Conservation (phyloP, 2,113 vertebrate species). For the Beaufortia kweichowensis region DNA sequence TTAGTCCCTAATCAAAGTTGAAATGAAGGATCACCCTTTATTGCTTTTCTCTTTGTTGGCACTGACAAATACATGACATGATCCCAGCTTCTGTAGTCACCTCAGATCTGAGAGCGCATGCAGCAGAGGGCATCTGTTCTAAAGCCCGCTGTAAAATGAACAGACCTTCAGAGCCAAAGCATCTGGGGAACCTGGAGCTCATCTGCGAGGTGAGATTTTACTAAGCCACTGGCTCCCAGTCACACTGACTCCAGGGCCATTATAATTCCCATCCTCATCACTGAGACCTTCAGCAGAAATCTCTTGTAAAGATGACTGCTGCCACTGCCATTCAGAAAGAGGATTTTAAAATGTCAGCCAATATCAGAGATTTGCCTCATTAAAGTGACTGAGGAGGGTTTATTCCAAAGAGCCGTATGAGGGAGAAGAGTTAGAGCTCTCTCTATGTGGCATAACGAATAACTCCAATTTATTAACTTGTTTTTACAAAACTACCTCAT, state of each 20-base stretch:
- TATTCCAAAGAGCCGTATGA: slow-evolving; percentile 52
- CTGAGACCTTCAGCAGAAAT: slow-evolving; percentile 66
- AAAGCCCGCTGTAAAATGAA: slow-evolving; percentile 21
- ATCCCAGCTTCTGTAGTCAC: slow-evolving; percentile 55
- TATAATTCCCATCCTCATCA: slow-evolving; percentile 76
- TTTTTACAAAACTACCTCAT: no score
- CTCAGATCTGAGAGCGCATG: slow-evolving; percentile 53
- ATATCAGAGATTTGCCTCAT: slow-evolving; percentile 74
- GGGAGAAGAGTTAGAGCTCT: slow-evolving; percentile 50
- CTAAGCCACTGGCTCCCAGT: slow-evolving; percentile 65
- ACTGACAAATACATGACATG: slow-evolving; percentile 57
- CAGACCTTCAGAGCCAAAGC: not conserved
- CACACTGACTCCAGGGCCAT: slow-evolving; percentile 61
- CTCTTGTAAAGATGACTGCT: slow-evolving; percentile 76
- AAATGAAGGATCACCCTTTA: not conserved
- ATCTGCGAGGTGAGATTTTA: slow-evolving; percentile 66
- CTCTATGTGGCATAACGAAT: slow-evolving; percentile 48
- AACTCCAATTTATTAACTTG: no score
- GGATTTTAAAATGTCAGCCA: slow-evolving; percentile 78
- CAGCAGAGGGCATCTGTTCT: not conserved
- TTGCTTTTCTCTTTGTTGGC: slow-evolving; percentile 51
- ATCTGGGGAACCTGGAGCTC: slow-evolving; percentile 29
- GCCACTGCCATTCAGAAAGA: slow-evolving; percentile 73
- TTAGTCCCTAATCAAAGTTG: not conserved
- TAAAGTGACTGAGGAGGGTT: slow-evolving; percentile 68